Percentiles rank a stretch among this genome's conserved stretches.
Evolutionary conservation across 2,797 vertebrate species (phyloP).

Genomic region (Micropoecilia bifurca): DNA sequence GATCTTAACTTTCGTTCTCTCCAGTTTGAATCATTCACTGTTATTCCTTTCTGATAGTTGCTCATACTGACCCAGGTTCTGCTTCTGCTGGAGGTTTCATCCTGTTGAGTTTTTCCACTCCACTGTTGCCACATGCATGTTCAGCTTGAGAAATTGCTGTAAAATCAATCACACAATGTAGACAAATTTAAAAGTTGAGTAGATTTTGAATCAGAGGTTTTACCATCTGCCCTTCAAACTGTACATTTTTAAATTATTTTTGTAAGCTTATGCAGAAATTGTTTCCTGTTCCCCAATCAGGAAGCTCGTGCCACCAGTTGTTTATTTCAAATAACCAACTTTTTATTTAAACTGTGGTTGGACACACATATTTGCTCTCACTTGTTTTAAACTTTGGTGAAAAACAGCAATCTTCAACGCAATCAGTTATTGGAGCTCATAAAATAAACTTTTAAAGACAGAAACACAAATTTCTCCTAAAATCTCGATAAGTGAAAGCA

Average conservation of each 20-base stretch:
- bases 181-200: not conserved
- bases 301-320: not conserved
- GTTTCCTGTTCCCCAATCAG: not conserved
- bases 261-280: not conserved
- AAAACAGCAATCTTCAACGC: not conserved
- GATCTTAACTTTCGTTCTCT: not conserved
- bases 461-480: not conserved
- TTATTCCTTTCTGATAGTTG: too few species aligned
- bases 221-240: not conserved
- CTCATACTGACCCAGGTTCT: too few species aligned
- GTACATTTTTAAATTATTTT: not conserved
- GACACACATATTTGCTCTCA: not conserved
- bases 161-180: not conserved
- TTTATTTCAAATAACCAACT: slow-evolving; percentile 2
- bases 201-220: not conserved
- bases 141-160: not conserved
- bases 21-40: too few species aligned
- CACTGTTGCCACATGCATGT: not conserved
- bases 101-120: not conserved
- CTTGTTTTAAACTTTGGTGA: not conserved
- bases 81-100: too few species aligned
- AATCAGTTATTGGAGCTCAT: not conserved
- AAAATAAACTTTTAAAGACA: not conserved
- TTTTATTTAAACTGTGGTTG: not conserved
- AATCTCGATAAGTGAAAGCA: not conserved